phyloP scores from a whole-genome alignment of 1,140 invertebrate species.

The Hycleus phaleratus region DNA sequence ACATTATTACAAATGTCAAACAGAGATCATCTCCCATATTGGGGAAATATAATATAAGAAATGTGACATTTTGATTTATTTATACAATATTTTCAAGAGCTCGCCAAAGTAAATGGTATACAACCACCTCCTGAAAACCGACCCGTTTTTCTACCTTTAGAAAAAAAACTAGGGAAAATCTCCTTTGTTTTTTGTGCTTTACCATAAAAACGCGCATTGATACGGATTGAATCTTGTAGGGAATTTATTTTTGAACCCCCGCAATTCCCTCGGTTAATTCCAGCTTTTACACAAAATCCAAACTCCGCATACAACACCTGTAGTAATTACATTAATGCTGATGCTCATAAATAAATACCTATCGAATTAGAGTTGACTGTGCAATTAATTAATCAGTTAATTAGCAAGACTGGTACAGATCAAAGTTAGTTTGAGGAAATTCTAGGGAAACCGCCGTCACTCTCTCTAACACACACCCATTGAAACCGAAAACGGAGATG shows the following conservation, averaged over 20 bases:
- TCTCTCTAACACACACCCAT: neutral
- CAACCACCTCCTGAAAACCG: conserved; percentile 9
- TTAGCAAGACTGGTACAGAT: conserved; percentile 35
- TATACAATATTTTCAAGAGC: conserved; percentile 21
- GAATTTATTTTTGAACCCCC: neutral
- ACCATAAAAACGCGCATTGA: too few relatives aligned
- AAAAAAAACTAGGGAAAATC: neutral
- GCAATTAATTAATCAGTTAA: conserved; percentile 40
- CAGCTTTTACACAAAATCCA: neutral
- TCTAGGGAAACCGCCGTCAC: neutral
- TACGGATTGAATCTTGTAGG: too few relatives aligned
- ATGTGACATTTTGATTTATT: conserved; percentile 36
- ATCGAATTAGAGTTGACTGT: conserved; percentile 35
- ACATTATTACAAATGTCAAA: conserved; percentile 38
- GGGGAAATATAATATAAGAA: conserved; percentile 35
- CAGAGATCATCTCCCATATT: conserved; percentile 26
- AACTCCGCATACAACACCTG: conserved; percentile 26
- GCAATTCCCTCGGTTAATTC: neutral
- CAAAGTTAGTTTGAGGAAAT: conserved; percentile 24
- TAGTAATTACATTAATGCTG: conserved; percentile 36
- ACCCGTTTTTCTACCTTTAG: neutral
- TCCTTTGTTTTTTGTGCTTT: too few relatives aligned
- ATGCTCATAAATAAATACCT: conserved; percentile 36
- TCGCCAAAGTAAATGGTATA: conserved; percentile 23
- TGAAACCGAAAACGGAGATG: neutral